A percentile compares a stretch with the other conserved stretches of the same genome.
These are phyloP conservation scores for Hylia prasina DNA, from an alignment of 2,113 vertebrate species.

Conservation along the genomic window DNA sequence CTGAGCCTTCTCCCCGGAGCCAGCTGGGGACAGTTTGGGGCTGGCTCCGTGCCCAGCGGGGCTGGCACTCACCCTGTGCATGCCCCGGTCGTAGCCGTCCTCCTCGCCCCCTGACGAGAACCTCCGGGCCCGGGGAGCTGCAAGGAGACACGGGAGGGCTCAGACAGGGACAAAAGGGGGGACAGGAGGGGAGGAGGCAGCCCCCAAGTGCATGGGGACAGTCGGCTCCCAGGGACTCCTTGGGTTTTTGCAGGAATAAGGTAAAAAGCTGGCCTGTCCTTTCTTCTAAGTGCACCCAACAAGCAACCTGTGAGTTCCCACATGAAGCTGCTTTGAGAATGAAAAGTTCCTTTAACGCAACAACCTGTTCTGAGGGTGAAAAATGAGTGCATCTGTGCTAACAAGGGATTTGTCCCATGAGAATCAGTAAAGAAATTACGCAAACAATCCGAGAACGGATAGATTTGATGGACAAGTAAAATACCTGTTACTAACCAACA, in stretches of 20 bases:
- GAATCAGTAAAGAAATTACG: no score
- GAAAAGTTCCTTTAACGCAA: no score
- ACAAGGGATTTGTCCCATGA: no score
- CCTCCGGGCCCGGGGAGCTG: slow-evolving; percentile 80
- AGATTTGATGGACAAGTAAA: no score
- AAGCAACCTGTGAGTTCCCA: no score
- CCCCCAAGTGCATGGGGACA: not conserved
- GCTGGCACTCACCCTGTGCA: slow-evolving; percentile 77
- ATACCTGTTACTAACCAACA: no score
- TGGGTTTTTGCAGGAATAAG: not conserved
- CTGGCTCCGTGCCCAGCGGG: not conserved
- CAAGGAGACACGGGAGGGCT: not conserved
- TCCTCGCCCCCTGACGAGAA: slow-evolving; percentile 84
- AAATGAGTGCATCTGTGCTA: no score
- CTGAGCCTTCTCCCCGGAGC: not conserved
- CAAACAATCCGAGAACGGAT: no score
- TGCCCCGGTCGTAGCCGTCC: slow-evolving; percentile 79
- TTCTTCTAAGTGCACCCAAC: no score
- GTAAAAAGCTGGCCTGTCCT: no score
- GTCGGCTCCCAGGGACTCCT: not conserved
- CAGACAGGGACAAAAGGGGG: not conserved
- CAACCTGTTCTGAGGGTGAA: no score
- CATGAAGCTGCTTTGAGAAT: no score
- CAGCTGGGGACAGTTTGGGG: not conserved
- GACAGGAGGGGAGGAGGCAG: not conserved